phyloP scores from a whole-genome alignment of 2,797 vertebrate genomes.

The Smutsia temminckii region DNA sequence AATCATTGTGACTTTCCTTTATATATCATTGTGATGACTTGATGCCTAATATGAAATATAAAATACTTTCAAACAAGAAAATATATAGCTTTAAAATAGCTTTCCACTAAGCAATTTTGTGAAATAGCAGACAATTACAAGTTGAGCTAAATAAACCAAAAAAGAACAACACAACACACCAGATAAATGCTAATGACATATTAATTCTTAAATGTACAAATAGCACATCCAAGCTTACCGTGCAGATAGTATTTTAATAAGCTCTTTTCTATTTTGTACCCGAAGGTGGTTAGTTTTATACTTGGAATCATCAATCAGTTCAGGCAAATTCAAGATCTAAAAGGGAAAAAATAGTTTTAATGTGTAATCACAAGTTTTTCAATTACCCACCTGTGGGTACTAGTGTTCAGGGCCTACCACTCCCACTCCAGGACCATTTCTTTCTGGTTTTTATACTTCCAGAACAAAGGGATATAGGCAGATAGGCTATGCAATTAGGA shows the following conservation, averaged over 20 bases:
- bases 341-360: slow-evolving; percentile 65
- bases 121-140: slow-evolving; percentile 33
- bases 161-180: background rate
- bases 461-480: background rate
- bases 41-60: background rate
- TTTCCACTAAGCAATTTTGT: slow-evolving; percentile 8
- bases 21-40: background rate
- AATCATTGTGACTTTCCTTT: background rate
- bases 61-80: slow-evolving; percentile 46
- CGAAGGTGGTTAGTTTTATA: slow-evolving; percentile 93
- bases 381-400: background rate
- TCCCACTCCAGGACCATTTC: background rate
- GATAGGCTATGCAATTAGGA: background rate
- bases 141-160: background rate
- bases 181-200: slow-evolving; percentile 22
- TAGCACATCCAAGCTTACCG: slow-evolving; percentile 84
- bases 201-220: background rate
- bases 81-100: slow-evolving; percentile 1
- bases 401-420: background rate
- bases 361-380: background rate
- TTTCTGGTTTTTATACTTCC: background rate
- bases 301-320: slow-evolving; percentile 86
- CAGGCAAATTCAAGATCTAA: slow-evolving; percentile 90
- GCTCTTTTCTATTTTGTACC: slow-evolving; percentile 91
- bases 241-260: slow-evolving; percentile 85